Evolutionary conservation across 2,888 invertebrate genomes (phyloP).

Genomic region (Ditylenchus weischeri): DNA sequence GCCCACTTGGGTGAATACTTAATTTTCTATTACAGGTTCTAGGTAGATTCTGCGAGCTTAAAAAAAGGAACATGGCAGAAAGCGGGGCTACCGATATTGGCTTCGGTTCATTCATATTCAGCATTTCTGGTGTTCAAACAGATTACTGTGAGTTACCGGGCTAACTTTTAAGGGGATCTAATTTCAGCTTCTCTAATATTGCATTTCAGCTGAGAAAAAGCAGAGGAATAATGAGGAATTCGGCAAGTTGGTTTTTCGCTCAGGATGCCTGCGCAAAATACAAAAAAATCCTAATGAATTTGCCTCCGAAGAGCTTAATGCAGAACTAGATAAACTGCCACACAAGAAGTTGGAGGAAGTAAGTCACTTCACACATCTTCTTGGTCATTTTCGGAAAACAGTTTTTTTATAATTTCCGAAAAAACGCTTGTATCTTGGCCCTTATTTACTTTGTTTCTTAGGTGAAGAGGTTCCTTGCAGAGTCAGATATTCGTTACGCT

Average conservation of each 20-base stretch:
- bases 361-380: background rate
- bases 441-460: background rate
- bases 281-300: slow-evolving; percentile 35
- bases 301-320: slow-evolving; percentile 26
- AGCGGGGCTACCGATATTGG: too few relatives aligned
- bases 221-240: slow-evolving; percentile 19
- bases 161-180: too few relatives aligned
- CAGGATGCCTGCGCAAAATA: slow-evolving; percentile 25
- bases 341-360: slow-evolving; percentile 21
- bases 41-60: too few relatives aligned
- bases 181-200: too few relatives aligned
- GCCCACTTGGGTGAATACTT: too few relatives aligned
- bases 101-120: too few relatives aligned
- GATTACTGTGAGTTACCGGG: too few relatives aligned
- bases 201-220: slow-evolving; percentile 24
- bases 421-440: background rate
- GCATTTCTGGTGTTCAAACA: too few relatives aligned
- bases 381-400: too few relatives aligned
- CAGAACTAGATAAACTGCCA: slow-evolving; percentile 19
- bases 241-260: slow-evolving; percentile 24
- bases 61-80: too few relatives aligned
- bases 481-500: slow-evolving; percentile 20
- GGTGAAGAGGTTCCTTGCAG: slow-evolving; percentile 11
- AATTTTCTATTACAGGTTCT: too few relatives aligned
- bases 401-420: background rate